Evolutionary conservation across 2,113 vertebrate genomes (phyloP).

Genomic region (Nibea albiflora): DNA sequence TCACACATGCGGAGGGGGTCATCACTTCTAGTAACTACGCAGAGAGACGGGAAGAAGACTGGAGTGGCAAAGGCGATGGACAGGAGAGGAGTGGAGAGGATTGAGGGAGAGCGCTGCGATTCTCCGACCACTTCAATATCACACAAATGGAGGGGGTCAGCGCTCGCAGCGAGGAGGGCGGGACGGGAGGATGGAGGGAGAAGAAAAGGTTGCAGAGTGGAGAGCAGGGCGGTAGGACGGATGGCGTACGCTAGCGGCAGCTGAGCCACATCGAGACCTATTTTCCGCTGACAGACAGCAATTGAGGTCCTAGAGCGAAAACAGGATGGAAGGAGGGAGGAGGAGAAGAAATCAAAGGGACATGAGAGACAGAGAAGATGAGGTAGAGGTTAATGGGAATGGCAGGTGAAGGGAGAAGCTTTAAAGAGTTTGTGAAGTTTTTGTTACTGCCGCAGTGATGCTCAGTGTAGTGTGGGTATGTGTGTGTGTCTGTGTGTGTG

Average conservation of each 20-base stretch:
- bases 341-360: constrained; percentile 9
- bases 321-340: constrained; percentile 24
- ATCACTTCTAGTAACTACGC: not conserved
- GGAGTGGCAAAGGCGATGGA: not conserved
- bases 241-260: constrained; percentile 12
- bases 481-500: constrained; percentile 23
- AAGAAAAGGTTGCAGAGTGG: constrained; percentile 21
- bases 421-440: constrained; percentile 69
- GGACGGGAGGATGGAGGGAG: not conserved
- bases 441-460: constrained; percentile 44
- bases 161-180: constrained; percentile 19
- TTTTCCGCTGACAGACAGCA: constrained; percentile 63
- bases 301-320: constrained; percentile 59
- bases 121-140: constrained; percentile 48
- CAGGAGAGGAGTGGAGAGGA: constrained; percentile 2
- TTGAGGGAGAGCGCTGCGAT: not conserved
- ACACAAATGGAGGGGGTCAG: constrained; percentile 51
- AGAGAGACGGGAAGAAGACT: constrained; percentile 18
- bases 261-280: constrained; percentile 46
- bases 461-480: constrained; percentile 38
- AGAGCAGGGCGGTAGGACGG: constrained; percentile 6
- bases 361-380: constrained; percentile 53
- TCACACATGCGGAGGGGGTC: constrained; percentile 11
- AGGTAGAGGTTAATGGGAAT: constrained; percentile 69
- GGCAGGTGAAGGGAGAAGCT: constrained; percentile 59